Conservation (phyloP, 2,113 vertebrate genomes). For the Leptocoma aspasia region DNA sequence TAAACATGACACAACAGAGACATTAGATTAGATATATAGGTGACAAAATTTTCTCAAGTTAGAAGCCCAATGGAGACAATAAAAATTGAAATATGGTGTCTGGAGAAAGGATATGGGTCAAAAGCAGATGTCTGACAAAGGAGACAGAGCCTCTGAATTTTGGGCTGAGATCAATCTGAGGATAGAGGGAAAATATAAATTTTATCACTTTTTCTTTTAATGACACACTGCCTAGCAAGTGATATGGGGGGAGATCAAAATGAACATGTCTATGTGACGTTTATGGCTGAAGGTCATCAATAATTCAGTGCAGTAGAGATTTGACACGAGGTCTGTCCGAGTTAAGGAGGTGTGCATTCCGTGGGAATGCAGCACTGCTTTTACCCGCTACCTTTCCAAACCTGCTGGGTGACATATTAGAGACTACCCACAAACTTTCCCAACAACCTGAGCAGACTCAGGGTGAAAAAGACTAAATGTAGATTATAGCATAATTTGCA, state of each 20-base stretch:
- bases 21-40: background rate
- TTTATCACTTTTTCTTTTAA: background rate
- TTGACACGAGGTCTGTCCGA: rapidly evolving
- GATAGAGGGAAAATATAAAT: background rate
- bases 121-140: background rate
- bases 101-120: background rate
- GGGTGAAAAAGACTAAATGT: background rate
- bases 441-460: no score
- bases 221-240: background rate
- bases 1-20: background rate
- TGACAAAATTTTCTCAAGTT: background rate
- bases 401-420: background rate
- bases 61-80: background rate
- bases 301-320: background rate
- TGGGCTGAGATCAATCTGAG: background rate
- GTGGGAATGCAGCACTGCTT: background rate
- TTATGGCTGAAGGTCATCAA: background rate
- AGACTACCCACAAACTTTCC: background rate
- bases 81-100: background rate
- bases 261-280: background rate
- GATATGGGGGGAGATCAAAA: background rate
- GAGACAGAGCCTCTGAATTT: background rate
- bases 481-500: background rate
- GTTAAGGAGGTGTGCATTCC: background rate
- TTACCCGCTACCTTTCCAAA: background rate